These are phyloP conservation scores for Chloropsis cyanopogon DNA, from an alignment of 2,113 vertebrate species.

Conservation along the genomic window DNA sequence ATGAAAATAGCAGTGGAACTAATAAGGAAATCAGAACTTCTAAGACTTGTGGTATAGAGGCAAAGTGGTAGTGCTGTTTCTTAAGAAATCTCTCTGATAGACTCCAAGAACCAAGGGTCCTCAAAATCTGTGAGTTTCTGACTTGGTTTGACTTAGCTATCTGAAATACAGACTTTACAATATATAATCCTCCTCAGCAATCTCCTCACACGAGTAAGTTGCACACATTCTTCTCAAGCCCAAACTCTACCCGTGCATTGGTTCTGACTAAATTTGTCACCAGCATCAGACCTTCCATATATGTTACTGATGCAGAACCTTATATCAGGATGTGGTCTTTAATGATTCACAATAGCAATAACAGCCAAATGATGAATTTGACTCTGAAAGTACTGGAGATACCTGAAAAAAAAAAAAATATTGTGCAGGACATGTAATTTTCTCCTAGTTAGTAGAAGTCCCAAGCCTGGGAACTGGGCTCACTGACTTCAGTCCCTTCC, in stretches of 20 bases:
- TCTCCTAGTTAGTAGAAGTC: background rate
- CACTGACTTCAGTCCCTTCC: background rate
- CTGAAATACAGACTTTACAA: background rate
- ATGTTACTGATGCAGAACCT: background rate
- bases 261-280: background rate
- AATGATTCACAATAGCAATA: background rate
- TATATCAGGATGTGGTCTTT: background rate
- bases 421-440: background rate
- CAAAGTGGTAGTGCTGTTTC: background rate
- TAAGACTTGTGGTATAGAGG: background rate
- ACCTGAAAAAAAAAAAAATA: background rate
- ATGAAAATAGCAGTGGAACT: background rate
- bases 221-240: background rate
- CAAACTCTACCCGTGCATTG: background rate
- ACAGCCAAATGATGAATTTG: background rate
- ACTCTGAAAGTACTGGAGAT: background rate
- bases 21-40: background rate
- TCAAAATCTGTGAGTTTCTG: background rate
- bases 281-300: background rate
- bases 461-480: background rate
- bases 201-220: background rate
- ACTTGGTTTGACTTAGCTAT: background rate
- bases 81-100: background rate
- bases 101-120: background rate
- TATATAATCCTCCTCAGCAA: background rate